A percentile compares a stretch with the other conserved stretches of the same genome.
phyloP scores from a whole-genome alignment of 64 coral and sea anemone species.

The Dendrophyllia cribrosa region DNA sequence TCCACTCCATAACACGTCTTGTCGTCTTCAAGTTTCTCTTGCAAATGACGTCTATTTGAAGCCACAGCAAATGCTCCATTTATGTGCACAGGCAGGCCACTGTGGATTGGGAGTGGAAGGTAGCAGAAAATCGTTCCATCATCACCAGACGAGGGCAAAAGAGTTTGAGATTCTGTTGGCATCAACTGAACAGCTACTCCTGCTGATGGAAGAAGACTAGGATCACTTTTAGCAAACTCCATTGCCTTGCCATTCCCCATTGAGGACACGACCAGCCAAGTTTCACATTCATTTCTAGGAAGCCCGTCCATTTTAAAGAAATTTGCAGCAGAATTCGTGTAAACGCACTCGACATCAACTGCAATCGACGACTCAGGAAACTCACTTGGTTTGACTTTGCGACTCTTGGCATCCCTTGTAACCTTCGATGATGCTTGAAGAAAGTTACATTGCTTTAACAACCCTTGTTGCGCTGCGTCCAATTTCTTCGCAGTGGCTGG shows the following conservation, averaged over 20 bases:
- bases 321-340: background rate
- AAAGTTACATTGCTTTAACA: slow-evolving; percentile 61
- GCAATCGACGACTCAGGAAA: background rate
- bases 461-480: slow-evolving; percentile 12
- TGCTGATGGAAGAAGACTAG: slow-evolving; percentile 59
- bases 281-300: background rate
- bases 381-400: background rate
- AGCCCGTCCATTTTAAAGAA: background rate
- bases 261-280: slow-evolving; percentile 68
- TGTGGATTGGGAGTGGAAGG: slow-evolving; percentile 65
- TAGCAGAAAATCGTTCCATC: slow-evolving; percentile 68
- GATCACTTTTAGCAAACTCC: slow-evolving; percentile 24
- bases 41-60: slow-evolving; percentile 62
- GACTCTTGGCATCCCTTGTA: too few species aligned
- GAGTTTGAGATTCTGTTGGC: background rate
- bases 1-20: slow-evolving; percentile 60
- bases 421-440: slow-evolving; percentile 66
- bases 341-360: background rate
- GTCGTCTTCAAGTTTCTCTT: slow-evolving; percentile 65
- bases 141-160: slow-evolving; percentile 43
- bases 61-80: slow-evolving; percentile 75
- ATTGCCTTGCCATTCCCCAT: slow-evolving; percentile 32
- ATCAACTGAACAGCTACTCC: slow-evolving; percentile 63
- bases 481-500: slow-evolving; percentile 22
- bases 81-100: slow-evolving; percentile 77